A percentile compares a stretch with the other conserved stretches of the same genome.
phyloP scores from a whole-genome alignment of 2,113 vertebrate species.

The Hydrochoerus hydrochaeris region DNA sequence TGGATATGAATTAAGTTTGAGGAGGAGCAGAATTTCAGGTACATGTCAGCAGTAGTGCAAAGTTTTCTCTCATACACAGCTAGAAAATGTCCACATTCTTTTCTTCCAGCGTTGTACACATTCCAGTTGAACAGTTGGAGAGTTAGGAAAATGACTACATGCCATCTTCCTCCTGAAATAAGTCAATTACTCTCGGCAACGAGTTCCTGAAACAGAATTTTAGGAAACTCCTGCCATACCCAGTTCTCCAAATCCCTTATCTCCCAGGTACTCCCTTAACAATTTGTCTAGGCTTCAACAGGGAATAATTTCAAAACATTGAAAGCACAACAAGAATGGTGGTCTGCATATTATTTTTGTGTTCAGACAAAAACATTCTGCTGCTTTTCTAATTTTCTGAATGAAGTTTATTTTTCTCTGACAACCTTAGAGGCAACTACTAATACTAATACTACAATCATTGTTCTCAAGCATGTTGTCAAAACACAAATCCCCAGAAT shows the following conservation, averaged over 20 bases:
- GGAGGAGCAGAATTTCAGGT: background rate
- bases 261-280: background rate
- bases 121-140: background rate
- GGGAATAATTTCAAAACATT: slow-evolving; percentile 3
- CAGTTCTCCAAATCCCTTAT: background rate
- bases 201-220: background rate
- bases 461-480: background rate
- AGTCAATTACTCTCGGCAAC: background rate
- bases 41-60: background rate
- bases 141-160: background rate
- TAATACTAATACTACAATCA: background rate
- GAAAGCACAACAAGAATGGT: background rate
- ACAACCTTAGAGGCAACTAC: background rate
- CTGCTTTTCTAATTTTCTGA: slow-evolving; percentile 27
- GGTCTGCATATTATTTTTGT: background rate
- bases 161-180: background rate
- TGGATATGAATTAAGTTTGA: background rate
- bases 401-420: slow-evolving; percentile 33
- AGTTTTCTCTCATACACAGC: background rate
- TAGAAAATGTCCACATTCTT: background rate
- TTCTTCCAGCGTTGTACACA: background rate
- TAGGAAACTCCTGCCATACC: background rate
- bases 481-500: background rate
- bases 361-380: background rate
- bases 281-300: background rate